A percentile compares a stretch with the other conserved stretches of the same genome.
Conservation (phyloP, 2,797 vertebrate species). For the Myripristis jacobus region DNA sequence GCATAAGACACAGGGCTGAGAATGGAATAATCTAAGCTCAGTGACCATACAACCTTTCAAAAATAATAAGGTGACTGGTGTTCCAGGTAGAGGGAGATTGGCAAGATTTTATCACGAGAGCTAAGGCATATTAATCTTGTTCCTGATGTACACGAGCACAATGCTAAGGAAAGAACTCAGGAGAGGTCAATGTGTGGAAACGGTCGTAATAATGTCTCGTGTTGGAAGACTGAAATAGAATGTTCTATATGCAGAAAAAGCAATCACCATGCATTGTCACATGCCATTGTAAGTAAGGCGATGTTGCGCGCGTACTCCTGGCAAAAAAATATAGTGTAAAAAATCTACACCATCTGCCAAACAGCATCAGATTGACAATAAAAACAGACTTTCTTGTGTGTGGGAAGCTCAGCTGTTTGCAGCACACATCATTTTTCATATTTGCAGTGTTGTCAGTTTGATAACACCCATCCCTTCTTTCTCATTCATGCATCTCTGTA, state of each 20-base stretch:
- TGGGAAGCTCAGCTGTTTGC: constrained; percentile 68
- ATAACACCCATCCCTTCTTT: constrained; percentile 41
- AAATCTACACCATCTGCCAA: constrained; percentile 63
- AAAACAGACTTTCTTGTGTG: constrained; percentile 61
- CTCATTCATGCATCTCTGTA: constrained; percentile 34
- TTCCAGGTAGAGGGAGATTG: constrained; percentile 68
- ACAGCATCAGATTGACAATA: constrained; percentile 65
- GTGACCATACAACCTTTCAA: constrained; percentile 76
- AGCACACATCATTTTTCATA: constrained; percentile 1
- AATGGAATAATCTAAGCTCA: constrained; percentile 77
- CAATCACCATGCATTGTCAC: constrained; percentile 67
- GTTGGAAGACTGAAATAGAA: constrained; percentile 66
- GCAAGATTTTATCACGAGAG: constrained; percentile 78
- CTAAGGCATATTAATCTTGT: constrained; percentile 78
- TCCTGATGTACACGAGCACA: constrained; percentile 57
- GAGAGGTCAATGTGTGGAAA: constrained; percentile 80
- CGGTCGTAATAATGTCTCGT: constrained; percentile 63
- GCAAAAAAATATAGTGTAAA: constrained; percentile 35
- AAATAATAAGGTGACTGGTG: constrained; percentile 76
- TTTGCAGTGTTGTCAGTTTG: constrained; percentile 55
- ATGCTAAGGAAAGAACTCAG: constrained; percentile 59
- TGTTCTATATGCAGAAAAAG: constrained; percentile 63
- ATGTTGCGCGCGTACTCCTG: constrained; percentile 16
- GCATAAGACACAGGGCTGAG: constrained; percentile 56
- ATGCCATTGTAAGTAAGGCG: constrained; percentile 58